Base-by-base conservation (phyloP, 1,140 invertebrate genomes). In the Druon quercuslanigerum region DNA sequence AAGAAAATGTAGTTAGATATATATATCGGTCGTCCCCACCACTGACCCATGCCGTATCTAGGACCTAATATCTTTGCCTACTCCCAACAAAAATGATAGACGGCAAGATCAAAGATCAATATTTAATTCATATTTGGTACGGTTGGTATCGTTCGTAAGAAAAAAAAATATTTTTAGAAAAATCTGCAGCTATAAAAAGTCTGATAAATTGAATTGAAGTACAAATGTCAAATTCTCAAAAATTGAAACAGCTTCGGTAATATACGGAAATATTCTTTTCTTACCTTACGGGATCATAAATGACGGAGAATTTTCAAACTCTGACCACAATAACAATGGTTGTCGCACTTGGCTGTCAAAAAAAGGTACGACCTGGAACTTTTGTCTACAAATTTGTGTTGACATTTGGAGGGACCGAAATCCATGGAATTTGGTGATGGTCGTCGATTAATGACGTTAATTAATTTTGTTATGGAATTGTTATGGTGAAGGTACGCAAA, bases 321-420 rank as follows among this genome's bases (percentile, higher is more conserved):
- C 40, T 40, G 40, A 33, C 8, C 40, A 66, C 60, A 81, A 84
- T 76, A 86, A 87, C 84, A 88, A 88, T 87, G 87, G 87, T 85
- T 77, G 85, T 84, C 79, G 78, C 51, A 76, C 51, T 78, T 82
- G 77, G 60, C 78, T 86, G 87, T 87, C 83, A 88, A 79, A 80
- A 77, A 40, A 77, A 66, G 60, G 73, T 33, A 77, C 56, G 25
- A 71, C 60, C 50, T 56, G 20, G 52, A 75, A 33, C 51, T 46
- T 3, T 33, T 13, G 57, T 76, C 78, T 81, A 81, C 82, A 83
- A 83, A 84, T 81, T 80, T 80, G 72, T 19, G 56, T 50, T 56
- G 19, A 72, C 71, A 56, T 76, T 60, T 78, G 78, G 57, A 79
- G 82, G 60, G n/a, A 50, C 54, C 56, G 72, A 66, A 40, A 66